phyloP scores from a whole-genome alignment of 2,797 vertebrate species.

The Iguana delicatissima region DNA sequence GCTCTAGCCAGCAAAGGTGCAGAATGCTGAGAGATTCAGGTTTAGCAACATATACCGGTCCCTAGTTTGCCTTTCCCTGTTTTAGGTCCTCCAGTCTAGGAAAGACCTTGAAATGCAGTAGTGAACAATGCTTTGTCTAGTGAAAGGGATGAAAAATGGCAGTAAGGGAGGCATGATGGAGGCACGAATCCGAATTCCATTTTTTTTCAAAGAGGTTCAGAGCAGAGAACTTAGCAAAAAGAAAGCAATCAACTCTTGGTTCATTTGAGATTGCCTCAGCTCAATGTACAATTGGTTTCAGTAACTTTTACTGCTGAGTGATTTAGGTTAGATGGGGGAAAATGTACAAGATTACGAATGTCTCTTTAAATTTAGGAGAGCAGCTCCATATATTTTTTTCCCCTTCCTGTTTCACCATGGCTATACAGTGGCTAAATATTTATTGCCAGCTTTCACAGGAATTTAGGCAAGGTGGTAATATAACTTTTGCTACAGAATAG shows the following conservation, averaged over 20 bases:
- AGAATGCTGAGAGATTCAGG: too few relatives aligned
- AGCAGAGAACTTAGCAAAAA: conserved; percentile 41
- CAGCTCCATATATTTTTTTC: not conserved
- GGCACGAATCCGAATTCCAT: not conserved
- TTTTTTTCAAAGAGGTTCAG: conserved; percentile 34
- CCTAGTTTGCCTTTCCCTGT: not conserved
- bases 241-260: conserved; percentile 39
- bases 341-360: not conserved
- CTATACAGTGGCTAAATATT: conserved; percentile 25
- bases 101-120: not conserved
- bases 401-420: not conserved
- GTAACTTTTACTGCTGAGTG: not conserved
- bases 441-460: not conserved
- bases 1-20: too few relatives aligned
- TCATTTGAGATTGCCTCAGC: conserved; percentile 19
- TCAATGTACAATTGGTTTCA: conserved; percentile 19
- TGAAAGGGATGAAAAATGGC: not conserved
- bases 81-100: not conserved
- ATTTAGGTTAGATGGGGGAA: not conserved
- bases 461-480: not conserved
- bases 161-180: not conserved
- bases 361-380: not conserved
- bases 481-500: not conserved
- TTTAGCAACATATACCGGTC: not conserved
- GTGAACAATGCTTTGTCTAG: not conserved